Evolutionary conservation across 2,113 vertebrate species (phyloP).

Genomic region (Delphinapterus leucas): DNA sequence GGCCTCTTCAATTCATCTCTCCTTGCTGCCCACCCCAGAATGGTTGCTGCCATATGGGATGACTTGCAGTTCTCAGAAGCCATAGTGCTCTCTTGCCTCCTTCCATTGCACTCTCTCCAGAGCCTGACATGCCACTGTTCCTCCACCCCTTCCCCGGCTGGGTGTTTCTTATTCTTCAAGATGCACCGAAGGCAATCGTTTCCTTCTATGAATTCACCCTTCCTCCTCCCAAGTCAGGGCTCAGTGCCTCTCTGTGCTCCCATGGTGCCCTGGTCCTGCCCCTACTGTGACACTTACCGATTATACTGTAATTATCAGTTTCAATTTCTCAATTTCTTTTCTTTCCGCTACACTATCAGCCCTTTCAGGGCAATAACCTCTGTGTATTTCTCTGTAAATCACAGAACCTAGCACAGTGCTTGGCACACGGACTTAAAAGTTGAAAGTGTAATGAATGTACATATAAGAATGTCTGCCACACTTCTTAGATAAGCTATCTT

Average conservation of each 20-base stretch:
- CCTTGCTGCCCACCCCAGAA: no score
- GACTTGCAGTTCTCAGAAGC: not conserved
- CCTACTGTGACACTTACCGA: not conserved
- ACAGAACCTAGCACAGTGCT: not conserved
- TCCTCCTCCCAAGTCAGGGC: not conserved
- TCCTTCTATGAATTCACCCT: not conserved
- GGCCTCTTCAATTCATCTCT: not conserved
- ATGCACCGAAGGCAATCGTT: not conserved
- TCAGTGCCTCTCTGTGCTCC: not conserved
- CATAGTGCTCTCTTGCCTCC: not conserved
- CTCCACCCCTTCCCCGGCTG: fast-evolving
- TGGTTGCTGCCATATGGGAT: not conserved
- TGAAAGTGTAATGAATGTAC: not conserved
- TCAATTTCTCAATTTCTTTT: not conserved
- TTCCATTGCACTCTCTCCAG: not conserved
- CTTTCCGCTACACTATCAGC: not conserved
- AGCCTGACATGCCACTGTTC: not conserved
- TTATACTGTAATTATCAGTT: not conserved
- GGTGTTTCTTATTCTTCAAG: not conserved
- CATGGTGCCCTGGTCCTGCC: not conserved
- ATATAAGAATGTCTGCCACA: not conserved
- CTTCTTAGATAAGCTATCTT: not conserved
- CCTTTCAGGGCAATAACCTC: not conserved
- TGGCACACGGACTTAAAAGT: not conserved
- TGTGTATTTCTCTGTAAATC: not conserved